phyloP scores from a whole-genome alignment of 2,888 invertebrate species.

The Tenthredo notha region DNA sequence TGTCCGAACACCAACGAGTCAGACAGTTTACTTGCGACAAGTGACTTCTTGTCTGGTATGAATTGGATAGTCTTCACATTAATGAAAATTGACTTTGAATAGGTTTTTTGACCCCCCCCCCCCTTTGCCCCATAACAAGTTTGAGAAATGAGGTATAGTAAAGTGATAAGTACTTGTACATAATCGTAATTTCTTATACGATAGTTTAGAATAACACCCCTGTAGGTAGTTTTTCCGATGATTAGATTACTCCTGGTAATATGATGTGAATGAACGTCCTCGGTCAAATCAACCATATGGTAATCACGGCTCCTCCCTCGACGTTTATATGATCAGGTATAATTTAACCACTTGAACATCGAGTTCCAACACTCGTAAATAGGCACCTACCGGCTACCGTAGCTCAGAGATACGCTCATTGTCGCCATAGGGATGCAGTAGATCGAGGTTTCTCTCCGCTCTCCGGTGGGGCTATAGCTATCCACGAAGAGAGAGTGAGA shows the following conservation, averaged over 20 bases:
- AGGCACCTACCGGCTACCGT: conserved; percentile 48
- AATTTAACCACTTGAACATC: conserved; percentile 75
- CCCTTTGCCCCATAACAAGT: neutral
- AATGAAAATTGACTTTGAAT: neutral
- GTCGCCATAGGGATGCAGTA: conserved; percentile 35
- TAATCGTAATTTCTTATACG: neutral
- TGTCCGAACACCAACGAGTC: conserved; percentile 2
- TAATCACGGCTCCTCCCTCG: neutral
- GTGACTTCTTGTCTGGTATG: neutral
- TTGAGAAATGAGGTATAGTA: conserved; percentile 46
- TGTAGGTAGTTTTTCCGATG: neutral
- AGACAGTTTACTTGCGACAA: neutral
- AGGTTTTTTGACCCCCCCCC: neutral
- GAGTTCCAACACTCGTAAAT: conserved; percentile 65
- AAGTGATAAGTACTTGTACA: conserved; percentile 28
- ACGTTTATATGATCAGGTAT: conserved; percentile 55
- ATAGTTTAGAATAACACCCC: neutral
- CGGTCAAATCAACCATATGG: neutral
- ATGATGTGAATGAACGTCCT: neutral
- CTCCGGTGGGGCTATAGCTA: neutral
- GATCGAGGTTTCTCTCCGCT: neutral
- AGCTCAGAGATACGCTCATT: conserved; percentile 14
- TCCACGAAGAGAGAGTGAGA: neutral
- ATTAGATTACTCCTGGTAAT: neutral
- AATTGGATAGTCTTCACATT: neutral